phyloP scores from a whole-genome alignment of 2,888 invertebrate species.

The Caenorhabditis zanzibari region DNA sequence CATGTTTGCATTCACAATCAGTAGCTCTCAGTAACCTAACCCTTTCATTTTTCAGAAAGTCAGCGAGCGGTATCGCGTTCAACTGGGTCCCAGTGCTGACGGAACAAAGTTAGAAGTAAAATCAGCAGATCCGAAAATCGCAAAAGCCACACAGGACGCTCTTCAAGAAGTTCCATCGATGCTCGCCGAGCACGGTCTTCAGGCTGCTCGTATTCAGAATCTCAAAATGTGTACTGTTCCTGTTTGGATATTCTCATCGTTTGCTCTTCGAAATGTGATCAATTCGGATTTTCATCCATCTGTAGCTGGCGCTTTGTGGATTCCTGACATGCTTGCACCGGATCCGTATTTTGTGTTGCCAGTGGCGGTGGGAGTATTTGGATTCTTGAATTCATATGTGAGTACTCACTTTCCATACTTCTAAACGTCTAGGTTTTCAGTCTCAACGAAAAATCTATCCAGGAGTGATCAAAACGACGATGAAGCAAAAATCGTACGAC shows the following conservation, averaged over 20 bases:
- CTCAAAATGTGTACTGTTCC: constrained; percentile 80
- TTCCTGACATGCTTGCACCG: constrained; percentile 76
- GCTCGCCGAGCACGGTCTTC: constrained; percentile 73
- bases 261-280: constrained; percentile 80
- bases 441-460: constrained; percentile 81
- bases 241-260: constrained; percentile 82
- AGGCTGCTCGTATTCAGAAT: constrained; percentile 79
- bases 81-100: constrained; percentile 70
- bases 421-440: constrained; percentile 60
- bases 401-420: background rate
- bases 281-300: constrained; percentile 78
- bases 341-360: constrained; percentile 81
- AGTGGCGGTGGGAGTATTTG: constrained; percentile 77
- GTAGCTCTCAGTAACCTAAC: too few relatives aligned
- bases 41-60: constrained; percentile 69
- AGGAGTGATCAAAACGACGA: constrained; percentile 68
- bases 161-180: constrained; percentile 69
- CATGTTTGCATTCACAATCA: too few relatives aligned
- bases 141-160: constrained; percentile 48
- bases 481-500: constrained; percentile 77
- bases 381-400: constrained; percentile 81
- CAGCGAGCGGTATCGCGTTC: constrained; percentile 72
- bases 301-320: constrained; percentile 77
- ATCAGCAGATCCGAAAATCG: constrained; percentile 52
- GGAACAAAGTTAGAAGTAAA: constrained; percentile 73